Evolutionary conservation across 2,113 vertebrate species (phyloP).

Genomic region (Marmota flaviventris): DNA sequence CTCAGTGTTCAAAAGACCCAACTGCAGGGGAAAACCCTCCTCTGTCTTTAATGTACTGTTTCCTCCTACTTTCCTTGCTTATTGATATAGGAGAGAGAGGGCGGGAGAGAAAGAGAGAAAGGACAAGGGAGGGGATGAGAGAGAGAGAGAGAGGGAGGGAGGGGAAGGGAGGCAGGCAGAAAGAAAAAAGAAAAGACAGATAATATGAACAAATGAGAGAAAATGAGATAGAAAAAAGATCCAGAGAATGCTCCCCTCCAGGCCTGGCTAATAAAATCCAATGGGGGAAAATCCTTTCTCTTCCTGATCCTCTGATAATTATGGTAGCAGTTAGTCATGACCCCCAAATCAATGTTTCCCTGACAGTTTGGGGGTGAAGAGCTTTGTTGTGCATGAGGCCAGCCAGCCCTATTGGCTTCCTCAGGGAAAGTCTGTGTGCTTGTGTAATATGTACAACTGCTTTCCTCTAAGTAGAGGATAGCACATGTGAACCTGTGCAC

Average conservation of each 20-base stretch:
- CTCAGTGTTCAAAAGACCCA: neutral
- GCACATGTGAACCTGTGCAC: neutral
- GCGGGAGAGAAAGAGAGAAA: too few species aligned
- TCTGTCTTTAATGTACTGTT: constrained; percentile 22
- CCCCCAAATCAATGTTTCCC: neutral
- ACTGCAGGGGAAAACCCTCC: neutral
- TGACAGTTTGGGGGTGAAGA: neutral
- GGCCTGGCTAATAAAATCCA: neutral
- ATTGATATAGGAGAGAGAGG: neutral
- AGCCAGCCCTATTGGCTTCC: neutral
- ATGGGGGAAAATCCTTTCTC: neutral
- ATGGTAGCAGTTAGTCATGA: neutral
- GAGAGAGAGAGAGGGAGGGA: accelerated
- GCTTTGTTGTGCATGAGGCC: neutral
- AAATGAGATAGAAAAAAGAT: neutral
- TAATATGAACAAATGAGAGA: neutral
- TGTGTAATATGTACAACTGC: neutral
- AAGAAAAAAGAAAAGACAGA: neutral
- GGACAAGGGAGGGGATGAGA: neutral
- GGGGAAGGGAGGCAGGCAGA: neutral
- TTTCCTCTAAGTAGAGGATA: neutral
- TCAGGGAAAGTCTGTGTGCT: neutral
- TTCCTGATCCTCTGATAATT: neutral
- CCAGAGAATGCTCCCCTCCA: neutral
- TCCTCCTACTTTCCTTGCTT: neutral